Conservation (phyloP, 1,140 invertebrate genomes). For the Agraylea sexmaculata region DNA sequence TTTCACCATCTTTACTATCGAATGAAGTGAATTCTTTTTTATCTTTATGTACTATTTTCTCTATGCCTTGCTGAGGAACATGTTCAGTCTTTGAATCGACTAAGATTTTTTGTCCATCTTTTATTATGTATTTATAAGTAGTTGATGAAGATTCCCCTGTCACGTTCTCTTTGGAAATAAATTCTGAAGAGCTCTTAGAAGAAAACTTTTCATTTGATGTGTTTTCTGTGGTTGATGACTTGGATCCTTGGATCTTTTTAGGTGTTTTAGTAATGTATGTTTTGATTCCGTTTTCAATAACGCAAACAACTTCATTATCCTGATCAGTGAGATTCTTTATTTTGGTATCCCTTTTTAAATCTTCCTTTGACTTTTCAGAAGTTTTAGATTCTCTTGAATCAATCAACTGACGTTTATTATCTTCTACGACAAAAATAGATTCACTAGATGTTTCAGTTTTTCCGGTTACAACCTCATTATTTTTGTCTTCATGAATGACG, state of each 20-base stretch:
- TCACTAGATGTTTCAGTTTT: conserved; percentile 29
- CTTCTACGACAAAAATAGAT: conserved; percentile 33
- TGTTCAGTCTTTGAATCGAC: neutral
- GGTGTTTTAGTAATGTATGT: neutral
- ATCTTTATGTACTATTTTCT: conserved; percentile 2
- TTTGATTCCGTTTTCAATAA: conserved; percentile 11
- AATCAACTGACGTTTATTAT: conserved; percentile 32
- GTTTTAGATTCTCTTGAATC: conserved; percentile 31
- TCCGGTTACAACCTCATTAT: conserved; percentile 24
- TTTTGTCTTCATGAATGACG: conserved; percentile 4
- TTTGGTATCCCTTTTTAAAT: too few species aligned
- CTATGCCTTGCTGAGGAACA: conserved; percentile 5
- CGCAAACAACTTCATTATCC: neutral
- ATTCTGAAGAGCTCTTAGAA: too few species aligned
- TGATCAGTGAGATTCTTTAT: too few species aligned
- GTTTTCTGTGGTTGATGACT: too few species aligned
- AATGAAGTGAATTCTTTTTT: neutral
- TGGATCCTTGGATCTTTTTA: too few species aligned
- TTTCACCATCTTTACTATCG: conserved; percentile 3
- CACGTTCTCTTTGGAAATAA: too few species aligned
- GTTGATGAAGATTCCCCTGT: too few species aligned
- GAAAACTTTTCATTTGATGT: too few species aligned
- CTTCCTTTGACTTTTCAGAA: too few species aligned
- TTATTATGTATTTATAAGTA: neutral
- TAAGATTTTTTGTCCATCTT: neutral